A percentile compares a stretch with the other conserved stretches of the same genome.
These are phyloP conservation scores for Hybognathus amarus DNA, from an alignment of 2,797 vertebrate species.

Conservation along the genomic window DNA sequence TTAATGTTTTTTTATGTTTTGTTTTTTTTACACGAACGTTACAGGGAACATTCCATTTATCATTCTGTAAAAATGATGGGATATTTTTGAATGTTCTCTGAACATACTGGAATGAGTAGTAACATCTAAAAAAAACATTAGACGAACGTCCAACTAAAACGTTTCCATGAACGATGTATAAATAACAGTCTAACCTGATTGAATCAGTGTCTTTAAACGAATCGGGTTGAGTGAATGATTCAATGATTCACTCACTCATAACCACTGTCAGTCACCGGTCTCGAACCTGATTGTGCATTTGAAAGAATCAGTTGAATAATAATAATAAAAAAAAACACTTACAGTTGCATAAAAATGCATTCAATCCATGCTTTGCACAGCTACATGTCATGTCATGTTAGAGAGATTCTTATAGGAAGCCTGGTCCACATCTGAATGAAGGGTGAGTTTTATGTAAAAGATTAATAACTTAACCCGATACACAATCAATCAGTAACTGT, in stretches of 20 bases:
- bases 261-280: neutral
- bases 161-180: neutral
- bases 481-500: neutral
- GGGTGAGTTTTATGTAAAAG: neutral
- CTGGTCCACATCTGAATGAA: conserved; percentile 12
- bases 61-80: neutral
- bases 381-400: conserved; percentile 32
- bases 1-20: too few relatives aligned
- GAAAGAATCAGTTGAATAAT: neutral
- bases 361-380: conserved; percentile 7
- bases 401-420: neutral
- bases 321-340: too few relatives aligned
- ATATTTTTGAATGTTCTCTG: neutral
- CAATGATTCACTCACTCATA: neutral
- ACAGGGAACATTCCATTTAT: neutral
- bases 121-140: neutral
- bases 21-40: too few relatives aligned
- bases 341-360: neutral
- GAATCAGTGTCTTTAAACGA: neutral
- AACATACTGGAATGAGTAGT: neutral
- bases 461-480: neutral
- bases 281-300: neutral
- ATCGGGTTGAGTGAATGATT: neutral
- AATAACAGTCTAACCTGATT: too few relatives aligned
- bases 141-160: neutral